Conservation (phyloP, 1,140 invertebrate genomes). For the Microplitis demolitor region DNA sequence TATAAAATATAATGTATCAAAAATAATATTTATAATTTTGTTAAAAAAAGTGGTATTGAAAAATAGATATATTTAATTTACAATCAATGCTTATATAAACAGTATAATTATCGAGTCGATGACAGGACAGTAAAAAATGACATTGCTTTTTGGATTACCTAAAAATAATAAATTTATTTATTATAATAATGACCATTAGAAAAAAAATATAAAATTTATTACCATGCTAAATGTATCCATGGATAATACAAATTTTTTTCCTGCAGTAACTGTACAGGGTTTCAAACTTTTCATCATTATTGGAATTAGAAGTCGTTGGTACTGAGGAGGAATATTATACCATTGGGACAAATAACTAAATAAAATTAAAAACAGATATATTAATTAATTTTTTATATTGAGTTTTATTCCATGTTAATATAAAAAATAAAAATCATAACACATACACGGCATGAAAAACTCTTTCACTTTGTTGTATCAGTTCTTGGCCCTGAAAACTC, state of each 20-base stretch:
- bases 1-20: too few relatives aligned
- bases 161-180: background rate
- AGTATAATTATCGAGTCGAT: constrained; percentile 6
- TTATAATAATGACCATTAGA: too few relatives aligned
- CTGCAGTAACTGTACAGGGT: constrained; percentile 15
- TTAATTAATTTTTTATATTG: background rate
- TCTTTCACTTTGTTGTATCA: constrained; percentile 15
- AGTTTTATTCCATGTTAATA: background rate
- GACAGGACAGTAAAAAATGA: constrained; percentile 27
- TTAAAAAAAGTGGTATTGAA: background rate
- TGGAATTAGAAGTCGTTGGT: constrained; percentile 27
- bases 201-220: background rate
- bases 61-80: too few relatives aligned
- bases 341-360: constrained; percentile 27
- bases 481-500: constrained; percentile 18
- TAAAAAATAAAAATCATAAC: background rate
- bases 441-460: constrained; percentile 17
- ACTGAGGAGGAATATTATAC: constrained; percentile 20
- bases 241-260: constrained; percentile 22
- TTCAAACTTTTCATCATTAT: constrained; percentile 26
- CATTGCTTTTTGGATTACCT: constrained; percentile 26
- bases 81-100: too few relatives aligned
- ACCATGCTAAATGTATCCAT: constrained; percentile 22
- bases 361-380: background rate
- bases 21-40: too few relatives aligned